A percentile compares a stretch with the other conserved stretches of the same genome.
Evolutionary conservation across 1,140 invertebrate species (phyloP).

Genomic region (Neodiprion pinetum): DNA sequence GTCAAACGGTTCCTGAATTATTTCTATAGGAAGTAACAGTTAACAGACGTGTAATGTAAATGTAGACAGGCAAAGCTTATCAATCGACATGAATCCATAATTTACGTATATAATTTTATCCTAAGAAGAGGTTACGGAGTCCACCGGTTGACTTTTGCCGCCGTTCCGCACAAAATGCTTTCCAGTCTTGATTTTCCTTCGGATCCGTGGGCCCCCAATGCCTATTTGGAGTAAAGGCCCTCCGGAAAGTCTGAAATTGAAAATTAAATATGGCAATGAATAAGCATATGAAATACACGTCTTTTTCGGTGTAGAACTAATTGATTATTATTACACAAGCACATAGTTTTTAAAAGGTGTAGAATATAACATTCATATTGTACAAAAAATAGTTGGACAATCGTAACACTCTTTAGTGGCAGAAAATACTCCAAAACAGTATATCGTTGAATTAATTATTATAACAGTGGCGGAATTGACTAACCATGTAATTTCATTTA

Average conservation of each 20-base stretch:
- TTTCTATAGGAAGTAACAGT: too few relatives aligned
- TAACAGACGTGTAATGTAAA: too few relatives aligned
- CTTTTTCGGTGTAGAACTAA: too few relatives aligned
- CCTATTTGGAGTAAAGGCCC: background rate
- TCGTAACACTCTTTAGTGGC: background rate
- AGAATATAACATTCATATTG: background rate
- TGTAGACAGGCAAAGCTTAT: too few relatives aligned
- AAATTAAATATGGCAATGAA: too few relatives aligned
- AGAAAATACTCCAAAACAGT: background rate
- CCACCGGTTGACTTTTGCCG: background rate
- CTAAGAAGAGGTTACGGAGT: background rate
- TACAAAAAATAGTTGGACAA: background rate
- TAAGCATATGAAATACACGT: too few relatives aligned
- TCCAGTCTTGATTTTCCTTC: background rate
- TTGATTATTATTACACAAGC: background rate
- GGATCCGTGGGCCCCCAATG: background rate
- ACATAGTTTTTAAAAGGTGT: background rate
- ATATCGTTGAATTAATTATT: background rate
- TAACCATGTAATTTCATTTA: too few relatives aligned
- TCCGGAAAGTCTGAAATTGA: background rate
- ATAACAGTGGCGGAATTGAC: too few relatives aligned
- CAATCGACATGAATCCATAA: too few relatives aligned
- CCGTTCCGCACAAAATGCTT: background rate
- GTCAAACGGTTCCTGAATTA: too few relatives aligned
- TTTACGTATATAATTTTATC: background rate